Conservation (phyloP, 2,113 vertebrate genomes). For the Rhinopomastus cyanomelas region DNA sequence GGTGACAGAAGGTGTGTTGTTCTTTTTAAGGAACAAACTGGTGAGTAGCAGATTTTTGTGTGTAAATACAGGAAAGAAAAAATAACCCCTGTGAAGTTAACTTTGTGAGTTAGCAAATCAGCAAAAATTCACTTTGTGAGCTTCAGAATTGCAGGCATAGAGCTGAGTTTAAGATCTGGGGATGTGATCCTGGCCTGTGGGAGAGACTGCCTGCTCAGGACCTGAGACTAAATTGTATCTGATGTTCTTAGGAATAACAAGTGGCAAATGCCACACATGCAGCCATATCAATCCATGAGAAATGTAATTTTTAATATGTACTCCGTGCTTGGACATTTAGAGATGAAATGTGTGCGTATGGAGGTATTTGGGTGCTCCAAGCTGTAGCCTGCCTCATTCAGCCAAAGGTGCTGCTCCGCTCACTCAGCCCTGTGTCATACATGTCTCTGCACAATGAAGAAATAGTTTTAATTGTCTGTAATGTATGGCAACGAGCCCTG, state of each 20-base stretch:
- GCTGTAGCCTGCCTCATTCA: not conserved
- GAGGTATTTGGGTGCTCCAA: accelerated
- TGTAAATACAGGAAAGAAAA: not conserved
- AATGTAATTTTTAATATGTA: not conserved
- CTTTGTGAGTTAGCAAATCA: not conserved
- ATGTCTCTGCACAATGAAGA: not conserved
- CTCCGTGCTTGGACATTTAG: not conserved
- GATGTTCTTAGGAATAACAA: not conserved
- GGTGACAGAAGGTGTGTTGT: not conserved
- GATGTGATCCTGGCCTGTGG: not conserved
- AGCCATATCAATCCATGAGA: not conserved
- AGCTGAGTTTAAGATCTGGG: not conserved
- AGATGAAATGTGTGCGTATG: not conserved
- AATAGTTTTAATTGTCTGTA: not conserved
- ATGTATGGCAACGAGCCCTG: not conserved
- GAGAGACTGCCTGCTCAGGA: not conserved
- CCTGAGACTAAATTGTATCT: not conserved
- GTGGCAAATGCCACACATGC: not conserved
- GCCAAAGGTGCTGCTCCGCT: not conserved
- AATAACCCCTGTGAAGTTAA: not conserved
- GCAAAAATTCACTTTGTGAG: not conserved
- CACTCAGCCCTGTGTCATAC: accelerated
- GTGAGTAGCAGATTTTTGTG: not conserved
- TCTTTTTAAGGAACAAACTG: not conserved
- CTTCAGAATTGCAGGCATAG: not conserved